phyloP scores from a whole-genome alignment of 2,888 invertebrate genomes.

The Chaetogeoica ovagalla region DNA sequence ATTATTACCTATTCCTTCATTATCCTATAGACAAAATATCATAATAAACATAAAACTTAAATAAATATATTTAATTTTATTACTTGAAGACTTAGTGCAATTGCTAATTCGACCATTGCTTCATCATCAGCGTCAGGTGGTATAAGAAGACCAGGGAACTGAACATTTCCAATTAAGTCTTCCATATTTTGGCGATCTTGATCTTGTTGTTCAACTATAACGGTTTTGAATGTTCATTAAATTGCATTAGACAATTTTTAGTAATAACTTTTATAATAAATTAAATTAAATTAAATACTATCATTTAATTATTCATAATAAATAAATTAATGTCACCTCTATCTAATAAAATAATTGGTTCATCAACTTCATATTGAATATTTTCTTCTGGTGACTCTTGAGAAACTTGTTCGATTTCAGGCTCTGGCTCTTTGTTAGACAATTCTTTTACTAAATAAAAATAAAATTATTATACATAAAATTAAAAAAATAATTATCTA shows the following conservation, averaged over 20 bases:
- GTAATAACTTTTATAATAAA: no score
- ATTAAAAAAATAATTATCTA: not conserved
- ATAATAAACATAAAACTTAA: not conserved
- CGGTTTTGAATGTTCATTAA: not conserved
- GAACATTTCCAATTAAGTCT: slow-evolving; percentile 49
- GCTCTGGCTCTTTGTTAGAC: slow-evolving; percentile 23
- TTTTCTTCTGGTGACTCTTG: slow-evolving; percentile 61
- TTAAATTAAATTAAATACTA: not conserved
- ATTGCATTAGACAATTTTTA: not conserved
- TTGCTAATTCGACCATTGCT: slow-evolving; percentile 94
- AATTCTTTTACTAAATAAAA: slow-evolving; percentile 23
- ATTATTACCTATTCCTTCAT: slow-evolving; percentile 64
- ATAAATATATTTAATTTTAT: slow-evolving; percentile 54
- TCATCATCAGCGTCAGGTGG: slow-evolving; percentile 96
- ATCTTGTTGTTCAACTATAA: slow-evolving; percentile 41
- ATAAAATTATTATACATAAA: not conserved
- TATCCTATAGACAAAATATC: slow-evolving; percentile 58
- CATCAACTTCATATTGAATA: slow-evolving; percentile 66
- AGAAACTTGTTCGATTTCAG: slow-evolving; percentile 22
- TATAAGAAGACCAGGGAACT: slow-evolving; percentile 64
- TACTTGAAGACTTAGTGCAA: slow-evolving; percentile 84
- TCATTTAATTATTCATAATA: not conserved
- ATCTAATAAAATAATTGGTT: slow-evolving; percentile 45
- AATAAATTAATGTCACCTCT: slow-evolving; percentile 29
- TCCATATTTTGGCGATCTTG: slow-evolving; percentile 49